phyloP scores from a whole-genome alignment of 2,888 invertebrate genomes.

The Chironomus tentans region DNA sequence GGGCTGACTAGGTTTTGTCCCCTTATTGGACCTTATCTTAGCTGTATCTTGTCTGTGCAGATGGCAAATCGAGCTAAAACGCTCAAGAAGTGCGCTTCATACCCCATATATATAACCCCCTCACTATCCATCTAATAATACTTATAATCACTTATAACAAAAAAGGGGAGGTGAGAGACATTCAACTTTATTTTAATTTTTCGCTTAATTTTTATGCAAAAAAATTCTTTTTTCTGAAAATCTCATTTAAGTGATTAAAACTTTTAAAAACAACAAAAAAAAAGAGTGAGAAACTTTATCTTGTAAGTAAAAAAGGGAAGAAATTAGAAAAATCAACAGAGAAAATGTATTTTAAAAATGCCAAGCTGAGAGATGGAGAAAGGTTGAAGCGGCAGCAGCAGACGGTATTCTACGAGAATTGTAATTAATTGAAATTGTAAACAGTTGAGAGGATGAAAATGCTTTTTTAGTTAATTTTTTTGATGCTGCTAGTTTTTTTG shows the following conservation, averaged over 20 bases:
- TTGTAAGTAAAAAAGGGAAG: neutral
- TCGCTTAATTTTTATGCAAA: slow-evolving; percentile 3
- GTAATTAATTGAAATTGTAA: slow-evolving; percentile 16
- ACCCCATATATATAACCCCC: too few species aligned
- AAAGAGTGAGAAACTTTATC: too few species aligned
- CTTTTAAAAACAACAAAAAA: neutral
- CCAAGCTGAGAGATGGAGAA: neutral
- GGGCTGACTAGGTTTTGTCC: too few species aligned
- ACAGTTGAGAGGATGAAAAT: neutral
- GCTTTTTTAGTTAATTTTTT: neutral
- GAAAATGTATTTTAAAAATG: neutral
- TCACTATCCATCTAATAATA: too few species aligned
- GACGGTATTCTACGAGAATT: neutral
- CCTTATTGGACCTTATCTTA: too few species aligned
- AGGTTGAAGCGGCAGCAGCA: neutral
- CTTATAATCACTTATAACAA: too few species aligned
- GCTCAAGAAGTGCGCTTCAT: too few species aligned
- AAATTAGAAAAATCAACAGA: slow-evolving; percentile 22
- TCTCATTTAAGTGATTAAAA: slow-evolving; percentile 26
- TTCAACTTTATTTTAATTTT: slow-evolving; percentile 12
- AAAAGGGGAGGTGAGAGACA: neutral
- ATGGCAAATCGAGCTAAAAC: too few species aligned
- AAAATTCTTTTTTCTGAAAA: neutral
- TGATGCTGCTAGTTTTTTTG: too few species aligned
- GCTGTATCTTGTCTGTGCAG: too few species aligned